phyloP scores from a whole-genome alignment of 2,888 invertebrate species.

The Stenodera caucasica region DNA sequence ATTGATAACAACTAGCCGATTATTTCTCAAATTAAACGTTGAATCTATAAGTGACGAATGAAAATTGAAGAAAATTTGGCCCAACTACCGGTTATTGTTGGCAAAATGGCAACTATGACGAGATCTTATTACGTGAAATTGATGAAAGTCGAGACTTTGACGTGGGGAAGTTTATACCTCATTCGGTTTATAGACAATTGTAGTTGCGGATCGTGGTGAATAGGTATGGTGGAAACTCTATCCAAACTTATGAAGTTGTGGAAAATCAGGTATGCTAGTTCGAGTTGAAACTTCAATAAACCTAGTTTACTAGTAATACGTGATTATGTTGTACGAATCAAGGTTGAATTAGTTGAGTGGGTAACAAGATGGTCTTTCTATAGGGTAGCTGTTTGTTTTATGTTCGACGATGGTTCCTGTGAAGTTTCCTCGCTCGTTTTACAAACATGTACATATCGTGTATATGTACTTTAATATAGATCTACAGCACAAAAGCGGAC shows the following conservation, averaged over 20 bases:
- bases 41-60: too few species aligned
- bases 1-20: not conserved
- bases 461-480: not conserved
- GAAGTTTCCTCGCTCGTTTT: not conserved
- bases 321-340: conserved; percentile 3
- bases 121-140: too few species aligned
- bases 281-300: not conserved
- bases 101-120: too few species aligned
- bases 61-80: too few species aligned
- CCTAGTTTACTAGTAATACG: not conserved
- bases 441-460: not conserved
- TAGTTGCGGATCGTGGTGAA: too few species aligned
- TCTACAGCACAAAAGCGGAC: not conserved
- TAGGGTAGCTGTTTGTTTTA: not conserved
- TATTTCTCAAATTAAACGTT: too few species aligned
- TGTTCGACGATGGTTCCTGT: not conserved
- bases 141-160: not conserved
- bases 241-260: not conserved
- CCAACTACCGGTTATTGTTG: too few species aligned
- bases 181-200: not conserved
- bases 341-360: not conserved
- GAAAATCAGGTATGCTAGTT: not conserved
- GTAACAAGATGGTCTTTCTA: not conserved
- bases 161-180: not conserved
- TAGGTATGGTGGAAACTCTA: conserved; percentile 1